These are phyloP conservation scores for Pemphredon lugubris DNA, from an alignment of 2,888 invertebrate genomes.

Conservation along the genomic window DNA sequence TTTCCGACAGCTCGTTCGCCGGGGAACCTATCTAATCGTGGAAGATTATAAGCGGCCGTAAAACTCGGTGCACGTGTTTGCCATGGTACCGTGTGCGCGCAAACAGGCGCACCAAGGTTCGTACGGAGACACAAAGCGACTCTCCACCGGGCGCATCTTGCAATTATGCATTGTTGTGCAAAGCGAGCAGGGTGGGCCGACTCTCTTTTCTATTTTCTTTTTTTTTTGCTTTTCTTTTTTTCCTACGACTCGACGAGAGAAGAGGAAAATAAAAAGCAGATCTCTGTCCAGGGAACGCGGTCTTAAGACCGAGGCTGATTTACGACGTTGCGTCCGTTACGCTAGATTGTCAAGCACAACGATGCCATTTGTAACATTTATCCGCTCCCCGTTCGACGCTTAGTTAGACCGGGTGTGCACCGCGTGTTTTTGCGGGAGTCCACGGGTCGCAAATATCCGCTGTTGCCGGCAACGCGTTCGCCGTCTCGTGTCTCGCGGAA, in stretches of 20 bases:
- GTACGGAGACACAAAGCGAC: no score
- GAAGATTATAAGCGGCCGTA: constrained; percentile 9
- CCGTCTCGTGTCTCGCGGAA: background rate
- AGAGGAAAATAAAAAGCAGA: no score
- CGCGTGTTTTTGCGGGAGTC: no score
- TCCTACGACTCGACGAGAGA: no score
- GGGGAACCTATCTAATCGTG: constrained; percentile 47
- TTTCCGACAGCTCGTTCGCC: constrained; percentile 30
- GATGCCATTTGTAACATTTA: background rate
- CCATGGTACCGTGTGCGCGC: constrained; percentile 8
- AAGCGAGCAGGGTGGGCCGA: no score
- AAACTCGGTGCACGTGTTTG: constrained; percentile 32
- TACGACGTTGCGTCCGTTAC: background rate
- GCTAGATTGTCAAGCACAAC: background rate
- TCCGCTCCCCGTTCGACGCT: no score
- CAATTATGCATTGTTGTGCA: background rate
- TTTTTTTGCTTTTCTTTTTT: background rate
- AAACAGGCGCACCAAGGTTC: background rate
- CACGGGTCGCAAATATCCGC: no score
- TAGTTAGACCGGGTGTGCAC: no score
- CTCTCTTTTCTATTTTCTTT: no score
- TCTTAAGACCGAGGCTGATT: background rate
- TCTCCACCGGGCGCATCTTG: no score
- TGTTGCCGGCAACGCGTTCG: no score
- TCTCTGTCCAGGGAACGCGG: no score